Evolutionary conservation across 2,888 invertebrate genomes (phyloP).

Genomic region (Archaeoteleia sp.): DNA sequence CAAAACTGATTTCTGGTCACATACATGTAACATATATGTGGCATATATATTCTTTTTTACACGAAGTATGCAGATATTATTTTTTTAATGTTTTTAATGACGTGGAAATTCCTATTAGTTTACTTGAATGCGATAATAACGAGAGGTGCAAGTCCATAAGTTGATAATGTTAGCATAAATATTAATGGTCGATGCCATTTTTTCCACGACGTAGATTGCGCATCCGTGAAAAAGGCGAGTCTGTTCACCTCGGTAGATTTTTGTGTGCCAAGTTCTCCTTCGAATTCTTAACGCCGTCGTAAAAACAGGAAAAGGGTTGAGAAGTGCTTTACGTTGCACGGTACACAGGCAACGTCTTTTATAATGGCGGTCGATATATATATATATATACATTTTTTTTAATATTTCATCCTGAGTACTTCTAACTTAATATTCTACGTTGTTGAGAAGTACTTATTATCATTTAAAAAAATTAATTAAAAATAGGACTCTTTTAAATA

Average conservation of each 20-base stretch:
- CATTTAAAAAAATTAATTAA: too few relatives aligned
- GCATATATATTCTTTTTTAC: too few relatives aligned
- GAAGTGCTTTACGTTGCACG: slow-evolving; percentile 27
- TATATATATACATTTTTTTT: slow-evolving; percentile 21
- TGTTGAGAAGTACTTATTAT: too few relatives aligned
- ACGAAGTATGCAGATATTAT: not conserved
- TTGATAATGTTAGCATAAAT: slow-evolving; percentile 32
- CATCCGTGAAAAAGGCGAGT: slow-evolving; percentile 7
- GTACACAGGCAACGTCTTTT: slow-evolving; percentile 27
- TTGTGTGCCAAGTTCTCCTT: slow-evolving; percentile 33
- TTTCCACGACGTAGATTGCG: slow-evolving; percentile 36
- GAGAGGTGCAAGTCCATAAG: slow-evolving; percentile 10
- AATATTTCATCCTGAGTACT: not conserved
- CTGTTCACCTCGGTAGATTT: slow-evolving; percentile 14
- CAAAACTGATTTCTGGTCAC: too few relatives aligned
- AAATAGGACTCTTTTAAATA: too few relatives aligned
- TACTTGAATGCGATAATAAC: slow-evolving; percentile 20
- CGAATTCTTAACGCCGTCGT: slow-evolving; percentile 26
- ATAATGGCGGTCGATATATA: slow-evolving; percentile 22
- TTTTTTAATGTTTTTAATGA: slow-evolving; percentile 2
- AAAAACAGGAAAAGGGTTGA: slow-evolving; percentile 18
- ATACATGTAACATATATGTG: too few relatives aligned
- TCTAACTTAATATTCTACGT: too few relatives aligned
- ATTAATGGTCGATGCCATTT: slow-evolving; percentile 31
- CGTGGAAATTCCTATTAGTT: slow-evolving; percentile 5